Evolutionary conservation across 2,888 invertebrate genomes (phyloP).

Genomic region (Beris morrisii): DNA sequence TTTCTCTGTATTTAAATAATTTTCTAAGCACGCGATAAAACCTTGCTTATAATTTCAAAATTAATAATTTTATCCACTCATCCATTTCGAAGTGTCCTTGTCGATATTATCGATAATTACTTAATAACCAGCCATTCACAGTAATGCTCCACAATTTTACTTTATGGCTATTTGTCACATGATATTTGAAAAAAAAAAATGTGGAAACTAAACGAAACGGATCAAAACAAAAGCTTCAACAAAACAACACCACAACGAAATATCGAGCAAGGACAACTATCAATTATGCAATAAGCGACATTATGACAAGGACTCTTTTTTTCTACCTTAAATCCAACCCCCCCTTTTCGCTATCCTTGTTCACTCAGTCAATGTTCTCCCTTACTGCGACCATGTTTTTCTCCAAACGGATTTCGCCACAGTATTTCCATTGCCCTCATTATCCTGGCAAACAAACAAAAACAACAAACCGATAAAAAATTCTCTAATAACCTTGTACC

Average conservation of each 20-base stretch:
- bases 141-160: slow-evolving; percentile 12
- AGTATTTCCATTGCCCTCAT: slow-evolving; percentile 33
- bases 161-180: slow-evolving; percentile 20
- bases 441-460: slow-evolving; percentile 32
- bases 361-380: too few species aligned
- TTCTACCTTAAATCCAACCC: too few species aligned
- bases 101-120: slow-evolving; percentile 8
- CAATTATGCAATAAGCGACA: slow-evolving; percentile 21
- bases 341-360: too few species aligned
- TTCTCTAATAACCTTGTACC: slow-evolving; percentile 35
- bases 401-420: slow-evolving; percentile 27
- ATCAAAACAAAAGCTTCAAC: neutral
- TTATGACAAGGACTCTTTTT: slow-evolving; percentile 3
- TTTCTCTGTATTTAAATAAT: too few species aligned
- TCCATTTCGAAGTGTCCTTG: too few species aligned
- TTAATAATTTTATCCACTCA: too few species aligned
- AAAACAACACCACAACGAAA: slow-evolving; percentile 5
- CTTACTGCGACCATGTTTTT: neutral
- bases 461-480: slow-evolving; percentile 28
- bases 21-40: too few species aligned
- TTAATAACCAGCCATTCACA: slow-evolving; percentile 11
- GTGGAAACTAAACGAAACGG: neutral
- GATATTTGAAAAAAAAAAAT: neutral
- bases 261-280: slow-evolving; percentile 32
- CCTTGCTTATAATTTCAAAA: too few species aligned